Base-by-base conservation (phyloP, 2,797 vertebrate genomes). In the Lateolabrax maculatus region DNA sequence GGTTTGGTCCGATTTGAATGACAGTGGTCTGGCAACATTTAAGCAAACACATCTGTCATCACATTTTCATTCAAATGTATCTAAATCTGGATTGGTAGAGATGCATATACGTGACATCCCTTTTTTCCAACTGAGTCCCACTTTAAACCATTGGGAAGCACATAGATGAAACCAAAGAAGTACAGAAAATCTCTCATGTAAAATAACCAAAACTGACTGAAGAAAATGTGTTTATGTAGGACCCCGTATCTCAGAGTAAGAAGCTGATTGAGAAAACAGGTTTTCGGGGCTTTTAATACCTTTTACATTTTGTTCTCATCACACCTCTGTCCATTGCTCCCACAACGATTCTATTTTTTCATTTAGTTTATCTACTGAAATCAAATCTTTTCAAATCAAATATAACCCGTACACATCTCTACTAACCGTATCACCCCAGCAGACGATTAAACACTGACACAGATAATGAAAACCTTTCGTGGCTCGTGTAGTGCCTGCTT, bases 401-500 rank as follows among this genome's bases (percentile, higher is more conserved):
- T 53, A 1, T 18, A 36, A 29, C 39, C 80, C 68, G 72, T 72
- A 70, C 72, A 53, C 55, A 39, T 77, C 34, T 71, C 53, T 9
- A 16, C 53, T 41, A 57, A 72, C 57, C 41, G 16, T 21, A 11
- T 68, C 66, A 79, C 60, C 63, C 56, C 41, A 41, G 44, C 64
- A 55, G 70, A 69, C 41, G 0, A 79, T 81, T 83, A 71, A 77
- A 83, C 73, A 21, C 55, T 77, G 77, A 83, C 11, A 37, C 61
- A 73, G 53, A 78, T 84, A 86, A 86, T 87, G 70, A 88, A 82
- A 87, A 58, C 73, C 80, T 84, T 77, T 85, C 71, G 73, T 34
- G 19, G 53, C 39, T 71, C 12, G 4, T 46, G 58, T 10, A 31
- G 13, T 3, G 58, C 56, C 53, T 56, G 66, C 72, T 87, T 65